phyloP scores from a whole-genome alignment of 2,113 vertebrate species.

The Meriones unguiculatus region DNA sequence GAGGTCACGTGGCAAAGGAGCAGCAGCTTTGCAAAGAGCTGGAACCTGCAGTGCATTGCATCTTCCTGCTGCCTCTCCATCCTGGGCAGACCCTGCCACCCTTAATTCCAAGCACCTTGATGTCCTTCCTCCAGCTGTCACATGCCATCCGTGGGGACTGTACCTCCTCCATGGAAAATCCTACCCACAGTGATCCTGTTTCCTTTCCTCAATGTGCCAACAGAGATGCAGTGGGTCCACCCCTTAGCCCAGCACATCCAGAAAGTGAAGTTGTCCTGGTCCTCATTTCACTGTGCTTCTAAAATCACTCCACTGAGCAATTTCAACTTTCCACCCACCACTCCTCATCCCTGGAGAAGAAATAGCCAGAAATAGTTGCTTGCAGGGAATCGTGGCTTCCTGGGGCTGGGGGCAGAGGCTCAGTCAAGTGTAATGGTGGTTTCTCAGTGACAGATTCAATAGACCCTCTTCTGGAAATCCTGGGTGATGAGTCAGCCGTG shows the following conservation, averaged over 20 bases:
- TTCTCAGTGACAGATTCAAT: slow-evolving; percentile 22
- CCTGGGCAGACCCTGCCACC: neutral
- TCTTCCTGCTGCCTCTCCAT: neutral
- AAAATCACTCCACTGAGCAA: slow-evolving; percentile 41
- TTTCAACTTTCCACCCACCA: slow-evolving; percentile 63
- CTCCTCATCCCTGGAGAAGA: slow-evolving; percentile 60
- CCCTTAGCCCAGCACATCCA: neutral
- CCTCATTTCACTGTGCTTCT: neutral
- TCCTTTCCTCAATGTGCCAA: neutral
- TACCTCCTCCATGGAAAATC: neutral
- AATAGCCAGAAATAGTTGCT: slow-evolving; percentile 76
- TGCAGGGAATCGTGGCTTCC: slow-evolving; percentile 20
- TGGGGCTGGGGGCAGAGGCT: slow-evolving; percentile 17
- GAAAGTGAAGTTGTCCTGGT: slow-evolving; percentile 38
- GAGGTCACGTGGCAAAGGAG: neutral
- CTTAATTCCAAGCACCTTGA: neutral
- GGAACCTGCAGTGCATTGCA: neutral
- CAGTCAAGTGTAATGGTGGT: neutral
- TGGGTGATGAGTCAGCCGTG: neutral
- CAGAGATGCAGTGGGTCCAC: neutral
- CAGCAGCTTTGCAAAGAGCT: neutral
- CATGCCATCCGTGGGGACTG: neutral
- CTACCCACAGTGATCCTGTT: neutral
- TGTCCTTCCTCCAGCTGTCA: neutral
- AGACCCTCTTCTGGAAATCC: neutral